A percentile compares a stretch with the other conserved stretches of the same genome.
phyloP scores from a whole-genome alignment of 2,888 invertebrate genomes.

The Ischnus inquisitorius region DNA sequence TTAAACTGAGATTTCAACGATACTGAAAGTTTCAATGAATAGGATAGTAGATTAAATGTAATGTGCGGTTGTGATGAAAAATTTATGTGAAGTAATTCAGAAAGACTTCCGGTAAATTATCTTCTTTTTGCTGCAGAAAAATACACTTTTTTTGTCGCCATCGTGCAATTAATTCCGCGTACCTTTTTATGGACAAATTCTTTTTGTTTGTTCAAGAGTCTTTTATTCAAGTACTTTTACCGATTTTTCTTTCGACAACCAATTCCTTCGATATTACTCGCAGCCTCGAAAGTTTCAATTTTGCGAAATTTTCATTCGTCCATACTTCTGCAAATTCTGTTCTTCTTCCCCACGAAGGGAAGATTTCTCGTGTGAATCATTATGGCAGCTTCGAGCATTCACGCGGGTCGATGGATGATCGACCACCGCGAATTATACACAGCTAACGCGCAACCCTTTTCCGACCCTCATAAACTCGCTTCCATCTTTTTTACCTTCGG shows the following conservation, averaged over 20 bases:
- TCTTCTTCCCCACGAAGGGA: neutral
- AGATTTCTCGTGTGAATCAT: neutral
- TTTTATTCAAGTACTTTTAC: no score
- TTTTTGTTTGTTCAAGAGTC: no score
- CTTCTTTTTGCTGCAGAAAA: no score
- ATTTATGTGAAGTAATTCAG: no score
- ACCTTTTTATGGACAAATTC: no score
- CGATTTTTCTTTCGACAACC: slow-evolving; percentile 44
- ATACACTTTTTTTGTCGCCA: no score
- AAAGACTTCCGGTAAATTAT: no score
- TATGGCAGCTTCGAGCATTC: slow-evolving; percentile 15
- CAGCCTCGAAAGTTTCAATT: neutral
- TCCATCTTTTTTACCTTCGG: slow-evolving; percentile 16
- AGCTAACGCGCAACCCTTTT: slow-evolving; percentile 2
- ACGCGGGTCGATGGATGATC: slow-evolving; percentile 32
- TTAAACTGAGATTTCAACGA: neutral
- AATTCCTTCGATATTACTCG: slow-evolving; percentile 54
- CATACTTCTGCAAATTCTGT: neutral
- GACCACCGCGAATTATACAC: slow-evolving; percentile 25
- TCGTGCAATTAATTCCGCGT: no score
- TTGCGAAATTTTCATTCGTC: neutral
- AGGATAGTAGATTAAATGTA: no score
- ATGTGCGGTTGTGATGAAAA: no score
- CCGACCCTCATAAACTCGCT: slow-evolving; percentile 4
- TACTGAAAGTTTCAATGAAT: no score